Evolutionary conservation across 2,113 vertebrate genomes (phyloP).

Genomic region (Hepsetus odoe): DNA sequence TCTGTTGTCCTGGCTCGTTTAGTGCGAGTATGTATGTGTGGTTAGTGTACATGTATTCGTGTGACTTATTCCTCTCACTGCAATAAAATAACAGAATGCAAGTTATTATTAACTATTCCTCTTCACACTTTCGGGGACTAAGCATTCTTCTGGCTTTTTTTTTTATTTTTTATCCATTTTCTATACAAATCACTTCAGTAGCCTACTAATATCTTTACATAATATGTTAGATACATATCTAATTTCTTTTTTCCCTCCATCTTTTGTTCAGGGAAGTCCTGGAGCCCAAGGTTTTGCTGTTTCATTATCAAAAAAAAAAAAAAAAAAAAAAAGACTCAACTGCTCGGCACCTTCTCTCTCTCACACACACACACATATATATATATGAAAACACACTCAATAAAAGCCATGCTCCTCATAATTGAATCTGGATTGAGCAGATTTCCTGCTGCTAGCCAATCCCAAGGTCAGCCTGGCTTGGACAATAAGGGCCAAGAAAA

Average conservation of each 20-base stretch:
- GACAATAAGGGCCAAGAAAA: neutral
- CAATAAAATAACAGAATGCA: constrained; percentile 8
- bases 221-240: no score
- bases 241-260: neutral
- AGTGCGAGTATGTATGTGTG: neutral
- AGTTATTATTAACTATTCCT: constrained; percentile 28
- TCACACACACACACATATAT: neutral
- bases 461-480: constrained; percentile 3
- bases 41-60: neutral
- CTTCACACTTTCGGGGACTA: neutral
- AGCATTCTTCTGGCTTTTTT: constrained; percentile 6
- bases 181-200: neutral
- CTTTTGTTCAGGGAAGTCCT: no score
- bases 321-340: neutral
- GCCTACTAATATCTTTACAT: neutral
- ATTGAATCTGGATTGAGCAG: constrained; percentile 15
- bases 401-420: neutral
- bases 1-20: neutral
- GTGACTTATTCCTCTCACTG: neutral
- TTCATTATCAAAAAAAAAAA: no score
- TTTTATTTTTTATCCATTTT: neutral
- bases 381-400: neutral
- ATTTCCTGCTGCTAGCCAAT: neutral
- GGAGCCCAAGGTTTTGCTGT: no score
- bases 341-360: neutral